Evolutionary conservation across 2,888 invertebrate genomes (phyloP).

Genomic region (Erebia epiphron): DNA sequence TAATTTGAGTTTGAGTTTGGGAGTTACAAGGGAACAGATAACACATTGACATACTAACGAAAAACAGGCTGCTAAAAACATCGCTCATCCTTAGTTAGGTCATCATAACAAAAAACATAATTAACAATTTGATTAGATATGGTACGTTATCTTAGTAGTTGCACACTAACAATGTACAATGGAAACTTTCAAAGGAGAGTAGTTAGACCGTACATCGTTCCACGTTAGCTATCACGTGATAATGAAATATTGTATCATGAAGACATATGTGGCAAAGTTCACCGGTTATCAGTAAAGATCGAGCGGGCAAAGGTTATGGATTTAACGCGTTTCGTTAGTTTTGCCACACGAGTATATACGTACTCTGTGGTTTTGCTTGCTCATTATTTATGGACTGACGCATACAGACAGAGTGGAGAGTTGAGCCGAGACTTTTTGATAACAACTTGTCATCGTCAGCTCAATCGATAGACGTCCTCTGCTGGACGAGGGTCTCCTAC

Average conservation of each 20-base stretch:
- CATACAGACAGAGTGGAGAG: too few relatives aligned
- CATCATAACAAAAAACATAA: neutral
- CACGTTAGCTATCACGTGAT: conserved; percentile 2
- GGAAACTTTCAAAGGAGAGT: conserved; percentile 13
- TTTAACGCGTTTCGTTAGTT: conserved; percentile 1
- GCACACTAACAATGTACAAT: conserved; percentile 1
- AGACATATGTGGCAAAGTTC: conserved; percentile 3
- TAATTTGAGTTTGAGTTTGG: too few relatives aligned
- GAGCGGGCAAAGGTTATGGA: conserved; percentile 8
- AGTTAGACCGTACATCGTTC: neutral
- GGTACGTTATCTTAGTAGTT: neutral
- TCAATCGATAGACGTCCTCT: too few relatives aligned
- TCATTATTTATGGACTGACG: neutral
- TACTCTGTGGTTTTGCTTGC: too few relatives aligned
- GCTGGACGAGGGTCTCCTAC: too few relatives aligned
- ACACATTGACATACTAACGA: too few relatives aligned
- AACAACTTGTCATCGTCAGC: too few relatives aligned
- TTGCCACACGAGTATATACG: too few relatives aligned
- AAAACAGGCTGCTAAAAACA: too few relatives aligned
- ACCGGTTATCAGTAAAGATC: conserved; percentile 10
- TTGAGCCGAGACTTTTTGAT: too few relatives aligned
- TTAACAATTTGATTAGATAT: neutral
- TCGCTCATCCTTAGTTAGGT: neutral
- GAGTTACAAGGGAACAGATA: too few relatives aligned
- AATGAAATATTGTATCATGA: conserved; percentile 17